Percentiles rank a stretch among this genome's conserved stretches.
Evolutionary conservation across 2,113 vertebrate genomes (phyloP).

Genomic region (Tachysurus vachellii): DNA sequence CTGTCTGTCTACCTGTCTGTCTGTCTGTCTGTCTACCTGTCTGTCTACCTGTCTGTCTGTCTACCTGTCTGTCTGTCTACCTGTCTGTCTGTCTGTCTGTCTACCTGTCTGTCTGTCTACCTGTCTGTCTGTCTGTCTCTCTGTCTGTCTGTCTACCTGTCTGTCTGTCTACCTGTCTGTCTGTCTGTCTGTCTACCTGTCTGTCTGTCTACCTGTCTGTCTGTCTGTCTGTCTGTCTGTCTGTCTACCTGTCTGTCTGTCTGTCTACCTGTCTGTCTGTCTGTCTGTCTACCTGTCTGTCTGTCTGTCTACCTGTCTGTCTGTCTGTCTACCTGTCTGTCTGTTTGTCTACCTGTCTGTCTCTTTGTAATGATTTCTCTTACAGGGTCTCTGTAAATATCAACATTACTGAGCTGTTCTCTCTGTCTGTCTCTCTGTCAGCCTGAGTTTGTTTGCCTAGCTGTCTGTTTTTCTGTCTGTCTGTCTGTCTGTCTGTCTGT

Average conservation of each 20-base stretch:
- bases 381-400: not conserved
- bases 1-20: not conserved
- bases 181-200: not conserved
- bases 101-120: not conserved
- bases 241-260: not conserved
- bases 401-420: not conserved
- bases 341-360: not conserved
- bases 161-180: not conserved
- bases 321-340: too few relatives aligned
- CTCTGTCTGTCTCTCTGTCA: not conserved
- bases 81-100: not conserved
- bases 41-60: not conserved
- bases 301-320: not conserved
- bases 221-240: not conserved
- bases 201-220: not conserved
- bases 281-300: not conserved
- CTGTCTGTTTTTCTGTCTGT: not conserved
- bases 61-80: not conserved
- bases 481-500: not conserved
- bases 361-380: not conserved
- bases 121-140: not conserved
- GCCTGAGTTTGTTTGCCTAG: not conserved
- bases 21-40: too few relatives aligned
- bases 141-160: not conserved
- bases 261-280: not conserved